Evolutionary conservation across 2,888 invertebrate genomes (phyloP), one percentile per base, ranked within the genome.

Genomic region (Polyploca ridens): DNA sequence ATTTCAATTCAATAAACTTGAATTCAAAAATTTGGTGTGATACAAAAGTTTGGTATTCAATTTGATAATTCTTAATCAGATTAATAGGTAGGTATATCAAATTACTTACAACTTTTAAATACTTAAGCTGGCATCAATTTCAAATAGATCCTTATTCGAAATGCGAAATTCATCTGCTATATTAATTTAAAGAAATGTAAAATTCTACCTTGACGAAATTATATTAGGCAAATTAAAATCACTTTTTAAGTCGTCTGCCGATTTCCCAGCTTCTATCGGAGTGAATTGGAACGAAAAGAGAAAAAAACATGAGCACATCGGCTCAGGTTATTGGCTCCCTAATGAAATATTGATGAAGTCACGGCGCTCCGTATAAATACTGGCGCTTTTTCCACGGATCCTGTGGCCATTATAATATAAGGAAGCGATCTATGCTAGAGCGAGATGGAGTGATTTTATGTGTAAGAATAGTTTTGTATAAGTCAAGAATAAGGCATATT

Each of bases 341-440:
- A 79, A 87, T 89, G 84, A 86, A 88, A 87, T 85, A 88, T 88
- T 87, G 86, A 88, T 88, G 87, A 87, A 83, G 81, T 74, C 72
- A 68, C 70, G 63, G 62, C 70, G 65, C 66, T 66, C 64, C 61
- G 66, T 68, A 73, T 71, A 74, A 66, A 71, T 65, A 64, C 54
- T 54, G 54, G 54, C 19, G 19, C 54, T 54, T 54, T 49, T 54
- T 54, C 19, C 44, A n/a, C 16, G 38, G 41, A 19, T 61, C 2
- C 61, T 27, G 41, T 19, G 19, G n/a, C 41, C 27, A 41, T 41
- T 41, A 61, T 41, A 38, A 41, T 41, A 19, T 41, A 60, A 41
- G 60, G 27, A 19, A 27, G 19, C 10, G 19, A 60, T 60, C 38
- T 16, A 60, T 38, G 49, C n/a, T 7, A 14, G 46, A 19, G 6